Percentiles rank a stretch among this genome's conserved stretches.
These are phyloP conservation scores for Pluvianellus socialis DNA, from an alignment of 2,113 vertebrate species.

Conservation along the genomic window DNA sequence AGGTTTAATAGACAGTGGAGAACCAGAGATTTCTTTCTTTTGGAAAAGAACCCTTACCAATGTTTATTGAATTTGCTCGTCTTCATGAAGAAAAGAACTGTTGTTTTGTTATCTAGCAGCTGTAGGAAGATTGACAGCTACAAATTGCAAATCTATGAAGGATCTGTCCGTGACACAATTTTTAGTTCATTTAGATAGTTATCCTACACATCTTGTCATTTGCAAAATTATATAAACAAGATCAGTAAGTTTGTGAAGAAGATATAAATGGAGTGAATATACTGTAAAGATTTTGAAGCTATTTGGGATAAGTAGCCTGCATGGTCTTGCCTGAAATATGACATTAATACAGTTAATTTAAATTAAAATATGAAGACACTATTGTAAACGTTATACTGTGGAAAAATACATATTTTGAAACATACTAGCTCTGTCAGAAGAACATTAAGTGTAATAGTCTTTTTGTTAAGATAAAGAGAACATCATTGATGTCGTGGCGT, in stretches of 20 bases:
- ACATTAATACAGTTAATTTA: background rate
- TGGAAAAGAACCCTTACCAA: constrained; percentile 25
- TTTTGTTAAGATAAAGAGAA: constrained; percentile 72
- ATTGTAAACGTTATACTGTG: constrained; percentile 1
- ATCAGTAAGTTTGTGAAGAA: constrained; percentile 25
- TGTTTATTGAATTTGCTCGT: constrained; percentile 71
- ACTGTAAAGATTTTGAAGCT: constrained; percentile 34
- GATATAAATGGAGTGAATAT: constrained; percentile 33
- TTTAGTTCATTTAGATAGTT: constrained; percentile 58
- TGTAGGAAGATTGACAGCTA: constrained; percentile 71
- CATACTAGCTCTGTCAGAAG: constrained; percentile 35
- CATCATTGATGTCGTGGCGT: constrained; percentile 72
- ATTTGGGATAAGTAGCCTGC: constrained; percentile 38
- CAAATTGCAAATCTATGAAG: constrained; percentile 62
- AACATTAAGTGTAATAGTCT: constrained; percentile 59
- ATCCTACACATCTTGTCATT: constrained; percentile 47
- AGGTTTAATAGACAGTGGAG: constrained; percentile 12
- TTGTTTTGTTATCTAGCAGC: constrained; percentile 75
- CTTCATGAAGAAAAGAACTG: constrained; percentile 72
- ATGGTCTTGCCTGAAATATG: background rate
- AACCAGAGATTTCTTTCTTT: constrained; percentile 30
- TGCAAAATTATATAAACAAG: constrained; percentile 62
- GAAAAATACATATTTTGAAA: constrained; percentile 48
- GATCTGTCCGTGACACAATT: constrained; percentile 50
- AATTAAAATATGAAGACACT: constrained; percentile 11